Evolutionary conservation across 2,797 vertebrate species (phyloP).

Genomic region (Alosa sapidissima): DNA sequence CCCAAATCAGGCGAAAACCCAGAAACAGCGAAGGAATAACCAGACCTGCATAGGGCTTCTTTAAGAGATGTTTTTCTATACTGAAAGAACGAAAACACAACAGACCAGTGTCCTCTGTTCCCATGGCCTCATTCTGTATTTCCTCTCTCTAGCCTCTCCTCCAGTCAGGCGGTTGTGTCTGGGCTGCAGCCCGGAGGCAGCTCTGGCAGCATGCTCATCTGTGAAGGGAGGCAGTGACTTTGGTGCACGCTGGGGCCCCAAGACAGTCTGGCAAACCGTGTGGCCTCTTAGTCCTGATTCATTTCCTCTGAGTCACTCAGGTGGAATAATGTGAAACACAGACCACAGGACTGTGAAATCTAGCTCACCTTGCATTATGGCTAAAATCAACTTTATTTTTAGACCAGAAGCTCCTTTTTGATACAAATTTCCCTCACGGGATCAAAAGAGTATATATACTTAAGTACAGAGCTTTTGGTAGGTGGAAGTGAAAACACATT

Average conservation of each 20-base stretch:
- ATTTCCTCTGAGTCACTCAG: slow-evolving; percentile 40
- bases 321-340: slow-evolving; percentile 47
- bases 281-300: slow-evolving; percentile 35
- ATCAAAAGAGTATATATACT: no score
- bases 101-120: neutral
- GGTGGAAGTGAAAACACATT: neutral
- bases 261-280: slow-evolving; percentile 33
- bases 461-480: neutral
- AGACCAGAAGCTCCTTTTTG: neutral
- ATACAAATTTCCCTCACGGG: no score
- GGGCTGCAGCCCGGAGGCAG: neutral
- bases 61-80: no score
- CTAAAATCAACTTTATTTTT: slow-evolving; percentile 29
- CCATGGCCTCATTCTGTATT: neutral
- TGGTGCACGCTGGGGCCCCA: neutral
- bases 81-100: neutral
- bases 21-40: no score
- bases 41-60: no score
- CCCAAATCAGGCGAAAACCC: no score
- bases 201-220: neutral
- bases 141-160: neutral
- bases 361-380: slow-evolving; percentile 40
- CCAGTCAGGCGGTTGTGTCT: neutral
- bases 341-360: slow-evolving; percentile 46
- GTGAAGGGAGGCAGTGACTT: slow-evolving; percentile 3